Conservation (phyloP, 2,113 vertebrate genomes). For the Aleadryas rufinucha region DNA sequence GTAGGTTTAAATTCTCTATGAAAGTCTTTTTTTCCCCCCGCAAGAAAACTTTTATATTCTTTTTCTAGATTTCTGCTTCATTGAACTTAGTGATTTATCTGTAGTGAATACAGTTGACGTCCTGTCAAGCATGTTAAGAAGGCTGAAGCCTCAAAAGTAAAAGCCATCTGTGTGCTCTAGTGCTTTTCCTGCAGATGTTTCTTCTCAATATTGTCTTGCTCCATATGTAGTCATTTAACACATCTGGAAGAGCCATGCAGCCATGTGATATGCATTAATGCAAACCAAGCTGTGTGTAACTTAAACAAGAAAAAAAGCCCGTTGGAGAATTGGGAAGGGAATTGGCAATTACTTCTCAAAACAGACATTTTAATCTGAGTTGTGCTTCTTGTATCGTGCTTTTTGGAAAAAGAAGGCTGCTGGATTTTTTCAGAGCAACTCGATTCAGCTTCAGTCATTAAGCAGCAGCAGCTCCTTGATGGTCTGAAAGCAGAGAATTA, state of each 20-base stretch:
- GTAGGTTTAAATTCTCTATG: not conserved
- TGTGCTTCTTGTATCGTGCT: not conserved
- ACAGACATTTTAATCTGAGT: not conserved
- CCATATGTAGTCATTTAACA: not conserved
- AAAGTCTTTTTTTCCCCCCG: not conserved
- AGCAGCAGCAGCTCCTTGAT: not conserved
- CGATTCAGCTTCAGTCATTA: not conserved
- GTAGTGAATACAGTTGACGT: not conserved
- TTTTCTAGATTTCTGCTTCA: not conserved
- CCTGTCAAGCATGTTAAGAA: not conserved
- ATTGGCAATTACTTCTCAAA: not conserved
- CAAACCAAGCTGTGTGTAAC: not conserved
- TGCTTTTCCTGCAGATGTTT: slow-evolving; percentile 5
- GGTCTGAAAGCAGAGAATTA: not conserved
- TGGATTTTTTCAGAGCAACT: not conserved
- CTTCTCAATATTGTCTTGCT: not conserved
- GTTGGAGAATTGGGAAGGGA: not conserved
- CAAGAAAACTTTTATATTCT: not conserved
- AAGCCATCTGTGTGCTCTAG: not conserved
- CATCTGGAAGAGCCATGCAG: slow-evolving; percentile 3
- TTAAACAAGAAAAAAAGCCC: not conserved
- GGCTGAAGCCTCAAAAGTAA: not conserved
- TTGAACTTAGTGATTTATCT: not conserved
- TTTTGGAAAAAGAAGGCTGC: not conserved
- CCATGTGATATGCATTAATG: not conserved